Evolutionary conservation across 2,888 invertebrate species (phyloP).

Genomic region (Drosophila tripunctata): DNA sequence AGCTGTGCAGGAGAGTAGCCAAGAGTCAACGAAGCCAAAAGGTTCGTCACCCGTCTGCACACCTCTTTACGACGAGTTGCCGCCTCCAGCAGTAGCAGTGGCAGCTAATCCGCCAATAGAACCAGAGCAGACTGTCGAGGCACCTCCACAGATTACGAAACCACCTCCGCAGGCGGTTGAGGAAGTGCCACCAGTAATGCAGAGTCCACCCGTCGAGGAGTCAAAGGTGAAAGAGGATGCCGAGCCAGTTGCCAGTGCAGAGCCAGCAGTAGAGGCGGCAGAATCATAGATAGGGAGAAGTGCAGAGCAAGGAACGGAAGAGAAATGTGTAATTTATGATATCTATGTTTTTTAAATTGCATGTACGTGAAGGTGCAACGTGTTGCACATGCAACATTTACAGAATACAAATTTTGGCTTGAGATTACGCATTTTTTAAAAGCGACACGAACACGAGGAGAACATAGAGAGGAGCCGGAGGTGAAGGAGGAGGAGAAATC

Average conservation of each 20-base stretch:
- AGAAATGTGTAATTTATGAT: conserved; percentile 53
- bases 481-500: neutral
- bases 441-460: conserved; percentile 11
- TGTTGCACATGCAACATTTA: conserved; percentile 36
- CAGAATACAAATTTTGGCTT: conserved; percentile 51
- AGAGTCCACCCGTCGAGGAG: conserved; percentile 9
- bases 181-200: conserved; percentile 17
- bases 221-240: conserved; percentile 17
- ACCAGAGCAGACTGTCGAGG: conserved; percentile 1
- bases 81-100: conserved; percentile 45
- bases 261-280: conserved; percentile 39
- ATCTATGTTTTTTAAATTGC: conserved; percentile 50
- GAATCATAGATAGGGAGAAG: conserved; percentile 44
- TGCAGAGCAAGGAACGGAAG: conserved; percentile 9
- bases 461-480: too few species aligned
- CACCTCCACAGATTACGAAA: conserved; percentile 28
- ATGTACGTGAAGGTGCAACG: conserved; percentile 12
- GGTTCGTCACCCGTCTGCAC: conserved; percentile 67
- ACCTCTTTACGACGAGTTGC: conserved; percentile 80
- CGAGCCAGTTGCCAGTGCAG: conserved; percentile 25
- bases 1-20: conserved; percentile 30
- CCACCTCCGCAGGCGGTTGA: conserved; percentile 11
- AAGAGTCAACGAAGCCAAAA: conserved; percentile 44
- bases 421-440: conserved; percentile 61
- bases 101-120: conserved; percentile 18